Base-by-base conservation (phyloP, 2,888 invertebrate species). In the Andrena camellia region DNA sequence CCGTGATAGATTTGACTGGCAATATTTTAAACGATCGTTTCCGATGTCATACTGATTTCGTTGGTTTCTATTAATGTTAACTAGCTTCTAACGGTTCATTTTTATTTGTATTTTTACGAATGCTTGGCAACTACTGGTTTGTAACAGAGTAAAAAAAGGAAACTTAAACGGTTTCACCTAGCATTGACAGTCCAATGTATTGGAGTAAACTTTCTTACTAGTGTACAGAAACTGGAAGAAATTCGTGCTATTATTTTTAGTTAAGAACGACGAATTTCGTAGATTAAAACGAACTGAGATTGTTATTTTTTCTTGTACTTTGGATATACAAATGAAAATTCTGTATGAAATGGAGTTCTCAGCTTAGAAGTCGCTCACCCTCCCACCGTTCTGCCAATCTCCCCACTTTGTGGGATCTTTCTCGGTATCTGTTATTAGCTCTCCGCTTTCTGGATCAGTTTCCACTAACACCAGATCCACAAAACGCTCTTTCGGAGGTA, bases 331-430 rank as follows among this genome's bases (percentile, higher is more conserved):
- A 76, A 85, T 77, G 63, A 64, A 83, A 69, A 68, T 67, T 31
- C 23, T 71, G 31, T 48, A 76, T 31, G 26, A 64, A 68, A 78
- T 70, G 52, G 6, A 79, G 13, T 70, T 66, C 78, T 67, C 10
- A 6, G 67, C 67, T 92, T 52, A 93, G 80, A 93, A 93, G 74
- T 93, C 92, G 66, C 84, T 92, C 52, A 93, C 93, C 68, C 93
- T 88, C 10, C 93, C 92, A 68, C 89, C 87, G 68, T 89, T 81
- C 64, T 93, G 93, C 93, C 93, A 92, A 69, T 93, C 93, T 64
- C 93, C 93, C 92, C 92, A 93, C 83, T 92, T 93, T 8, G 92
- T 93, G 71, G 92, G 92, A 68, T 93, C 88, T 64, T 90, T 90
- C 66, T 93, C 93, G 31, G 66, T 81, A 64, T 93, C 77, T 23